Evolutionary conservation across 1,140 invertebrate genomes (phyloP).

Genomic region (Calliphora vicina): DNA sequence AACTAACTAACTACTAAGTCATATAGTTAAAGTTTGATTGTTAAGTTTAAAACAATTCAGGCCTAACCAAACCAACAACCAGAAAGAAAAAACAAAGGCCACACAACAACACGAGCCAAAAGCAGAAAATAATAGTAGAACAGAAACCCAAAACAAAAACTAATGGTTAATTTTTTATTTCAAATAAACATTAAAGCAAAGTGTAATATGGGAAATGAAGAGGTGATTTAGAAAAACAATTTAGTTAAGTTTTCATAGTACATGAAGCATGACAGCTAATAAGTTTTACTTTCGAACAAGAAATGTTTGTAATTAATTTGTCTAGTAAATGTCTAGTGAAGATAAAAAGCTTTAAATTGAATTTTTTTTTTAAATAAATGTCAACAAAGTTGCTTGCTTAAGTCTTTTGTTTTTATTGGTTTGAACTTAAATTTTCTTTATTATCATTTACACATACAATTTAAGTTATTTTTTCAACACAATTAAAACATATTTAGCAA

Average conservation of each 20-base stretch:
- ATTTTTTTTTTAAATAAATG: too few species aligned
- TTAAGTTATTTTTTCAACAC: too few species aligned
- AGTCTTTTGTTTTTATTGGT: neutral
- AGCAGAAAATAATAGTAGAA: neutral
- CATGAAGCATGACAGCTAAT: neutral
- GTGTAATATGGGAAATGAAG: neutral
- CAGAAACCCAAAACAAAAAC: neutral
- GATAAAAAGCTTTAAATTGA: too few species aligned
- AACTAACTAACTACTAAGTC: neutral
- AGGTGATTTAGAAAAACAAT: neutral
- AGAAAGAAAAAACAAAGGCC: neutral
- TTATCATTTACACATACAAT: too few species aligned
- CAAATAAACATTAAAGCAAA: neutral
- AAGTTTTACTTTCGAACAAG: too few species aligned
- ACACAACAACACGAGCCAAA: neutral
- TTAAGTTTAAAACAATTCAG: neutral
- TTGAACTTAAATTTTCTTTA: too few species aligned
- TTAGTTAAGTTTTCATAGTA: neutral
- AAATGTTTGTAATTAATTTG: too few species aligned
- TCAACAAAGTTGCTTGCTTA: too few species aligned
- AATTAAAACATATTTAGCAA: neutral
- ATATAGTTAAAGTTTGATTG: neutral
- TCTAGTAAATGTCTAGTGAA: too few species aligned
- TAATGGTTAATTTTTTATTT: neutral
- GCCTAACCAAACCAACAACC: neutral